Conservation (phyloP, 2,113 vertebrate genomes). For the Irena cyanogastra region DNA sequence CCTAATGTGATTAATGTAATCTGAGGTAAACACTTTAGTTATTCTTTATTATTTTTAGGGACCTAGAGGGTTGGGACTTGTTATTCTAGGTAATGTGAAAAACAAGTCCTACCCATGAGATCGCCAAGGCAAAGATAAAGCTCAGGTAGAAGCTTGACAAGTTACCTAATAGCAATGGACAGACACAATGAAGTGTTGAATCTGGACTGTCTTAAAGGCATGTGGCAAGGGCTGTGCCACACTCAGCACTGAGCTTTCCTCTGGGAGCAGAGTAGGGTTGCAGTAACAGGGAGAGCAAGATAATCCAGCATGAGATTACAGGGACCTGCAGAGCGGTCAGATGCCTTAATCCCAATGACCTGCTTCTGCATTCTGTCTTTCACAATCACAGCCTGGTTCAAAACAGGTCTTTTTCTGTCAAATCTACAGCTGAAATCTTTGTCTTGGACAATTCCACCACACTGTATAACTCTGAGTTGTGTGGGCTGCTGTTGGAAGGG, state of each 20-base stretch:
- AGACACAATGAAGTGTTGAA: neutral
- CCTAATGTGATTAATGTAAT: neutral
- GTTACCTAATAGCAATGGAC: neutral
- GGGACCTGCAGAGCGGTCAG: fast-evolving
- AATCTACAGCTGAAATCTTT: neutral
- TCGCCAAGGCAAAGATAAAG: conserved; percentile 20
- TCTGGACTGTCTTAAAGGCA: neutral
- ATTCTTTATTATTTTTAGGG: conserved; percentile 4
- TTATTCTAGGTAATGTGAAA: conserved; percentile 11
- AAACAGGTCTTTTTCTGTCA: neutral
- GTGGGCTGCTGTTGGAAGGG: neutral
- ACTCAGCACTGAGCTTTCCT: neutral
- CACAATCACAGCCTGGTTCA: neutral
- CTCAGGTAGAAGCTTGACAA: neutral
- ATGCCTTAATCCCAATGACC: neutral
- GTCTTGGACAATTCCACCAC: neutral
- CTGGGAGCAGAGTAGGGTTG: neutral
- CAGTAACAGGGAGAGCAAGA: neutral
- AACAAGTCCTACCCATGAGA: conserved; percentile 23
- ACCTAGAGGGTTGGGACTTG: conserved; percentile 4
- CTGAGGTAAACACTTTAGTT: conserved; percentile 34
- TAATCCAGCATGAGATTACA: neutral
- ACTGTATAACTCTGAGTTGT: neutral
- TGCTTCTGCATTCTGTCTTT: neutral
- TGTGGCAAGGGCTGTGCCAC: neutral